These are phyloP conservation scores for Drosophila anomalata DNA, from an alignment of 2,888 invertebrate species.

Conservation along the genomic window DNA sequence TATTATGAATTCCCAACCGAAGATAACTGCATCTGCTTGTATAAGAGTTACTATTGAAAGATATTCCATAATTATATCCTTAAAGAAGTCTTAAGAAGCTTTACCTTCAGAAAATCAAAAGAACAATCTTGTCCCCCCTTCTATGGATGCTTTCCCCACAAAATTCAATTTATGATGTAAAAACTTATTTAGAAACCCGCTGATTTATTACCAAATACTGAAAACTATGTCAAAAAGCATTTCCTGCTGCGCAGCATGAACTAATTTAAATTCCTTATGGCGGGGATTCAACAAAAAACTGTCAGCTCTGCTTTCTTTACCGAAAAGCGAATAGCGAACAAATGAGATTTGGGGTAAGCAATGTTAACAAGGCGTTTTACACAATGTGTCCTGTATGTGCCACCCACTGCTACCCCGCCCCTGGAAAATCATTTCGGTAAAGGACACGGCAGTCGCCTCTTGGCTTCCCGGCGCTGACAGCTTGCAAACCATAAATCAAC, in stretches of 20 bases:
- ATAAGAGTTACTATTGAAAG: not conserved
- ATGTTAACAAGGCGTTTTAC: constrained; percentile 79
- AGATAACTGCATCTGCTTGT: not conserved
- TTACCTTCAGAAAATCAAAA: too few relatives aligned
- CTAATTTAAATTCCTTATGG: constrained; percentile 71
- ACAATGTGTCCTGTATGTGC: constrained; percentile 51
- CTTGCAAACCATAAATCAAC: constrained; percentile 78
- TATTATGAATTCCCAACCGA: constrained; percentile 7
- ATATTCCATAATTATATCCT: not conserved
- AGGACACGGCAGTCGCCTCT: constrained; percentile 65
- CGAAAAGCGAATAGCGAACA: constrained; percentile 7
- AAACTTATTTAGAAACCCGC: not conserved
- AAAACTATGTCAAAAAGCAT: constrained; percentile 71
- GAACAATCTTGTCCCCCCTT: too few relatives aligned
- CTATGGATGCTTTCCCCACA: not conserved
- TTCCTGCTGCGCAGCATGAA: constrained; percentile 69
- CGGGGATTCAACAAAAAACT: constrained; percentile 24
- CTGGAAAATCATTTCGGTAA: constrained; percentile 12
- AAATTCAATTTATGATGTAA: not conserved
- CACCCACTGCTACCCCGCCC: constrained; percentile 1
- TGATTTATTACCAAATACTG: constrained; percentile 59
- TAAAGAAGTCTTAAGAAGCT: not conserved
- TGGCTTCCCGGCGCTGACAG: constrained; percentile 65
- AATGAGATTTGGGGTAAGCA: constrained; percentile 58
- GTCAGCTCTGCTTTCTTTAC: constrained; percentile 38